These are phyloP conservation scores for Cyanistes caeruleus DNA, from an alignment of 2,113 vertebrate genomes.

Conservation along the genomic window DNA sequence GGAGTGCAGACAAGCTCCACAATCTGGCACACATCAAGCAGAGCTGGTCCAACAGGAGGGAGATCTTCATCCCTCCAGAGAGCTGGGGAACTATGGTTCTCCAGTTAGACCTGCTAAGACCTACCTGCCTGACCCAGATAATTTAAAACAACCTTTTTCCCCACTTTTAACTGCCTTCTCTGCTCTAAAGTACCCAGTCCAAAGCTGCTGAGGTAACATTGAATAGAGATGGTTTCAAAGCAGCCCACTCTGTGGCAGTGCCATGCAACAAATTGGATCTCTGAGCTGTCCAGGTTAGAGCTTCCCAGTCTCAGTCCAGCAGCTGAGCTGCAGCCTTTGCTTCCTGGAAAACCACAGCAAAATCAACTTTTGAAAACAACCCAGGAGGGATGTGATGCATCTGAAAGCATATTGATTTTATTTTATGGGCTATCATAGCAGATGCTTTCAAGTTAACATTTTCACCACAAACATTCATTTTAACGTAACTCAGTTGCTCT, in stretches of 20 bases:
- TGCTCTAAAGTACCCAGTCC: not conserved
- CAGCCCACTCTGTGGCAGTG: not conserved
- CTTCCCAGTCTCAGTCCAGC: not conserved
- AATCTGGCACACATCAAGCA: not conserved
- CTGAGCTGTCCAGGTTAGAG: not conserved
- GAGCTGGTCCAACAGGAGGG: not conserved
- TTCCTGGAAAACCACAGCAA: not conserved
- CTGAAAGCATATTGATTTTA: slow-evolving; percentile 24
- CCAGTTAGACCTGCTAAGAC: not conserved
- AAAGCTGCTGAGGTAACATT: not conserved
- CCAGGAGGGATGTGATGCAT: not conserved
- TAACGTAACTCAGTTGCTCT: not conserved
- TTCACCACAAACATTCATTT: slow-evolving; percentile 34
- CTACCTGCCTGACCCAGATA: not conserved
- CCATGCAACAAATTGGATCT: not conserved
- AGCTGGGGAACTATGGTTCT: not conserved
- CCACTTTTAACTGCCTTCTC: not conserved
- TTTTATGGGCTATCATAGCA: not conserved
- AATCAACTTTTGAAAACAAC: not conserved
- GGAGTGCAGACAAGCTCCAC: not conserved
- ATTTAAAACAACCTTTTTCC: not conserved
- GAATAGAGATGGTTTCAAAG: not conserved
- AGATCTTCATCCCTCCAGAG: not conserved
- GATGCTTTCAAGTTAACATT: not conserved
- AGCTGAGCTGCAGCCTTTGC: not conserved